Base-by-base conservation (phyloP, 2,113 vertebrate species). In the Bubalus kerabau region DNA sequence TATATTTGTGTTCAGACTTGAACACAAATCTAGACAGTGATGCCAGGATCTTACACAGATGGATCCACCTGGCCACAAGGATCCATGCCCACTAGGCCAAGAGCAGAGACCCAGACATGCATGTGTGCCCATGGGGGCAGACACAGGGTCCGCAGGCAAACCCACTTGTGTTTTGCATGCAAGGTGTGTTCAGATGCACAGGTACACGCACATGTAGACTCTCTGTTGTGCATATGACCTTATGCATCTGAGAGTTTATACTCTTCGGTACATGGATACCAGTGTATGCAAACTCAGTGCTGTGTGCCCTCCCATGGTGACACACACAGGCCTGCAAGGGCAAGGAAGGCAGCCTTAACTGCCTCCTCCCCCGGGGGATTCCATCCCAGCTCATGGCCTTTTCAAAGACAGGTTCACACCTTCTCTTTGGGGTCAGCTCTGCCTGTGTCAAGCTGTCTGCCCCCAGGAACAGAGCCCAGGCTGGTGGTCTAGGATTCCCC, bases 361-460 rank as follows among this genome's bases (percentile, higher is more conserved):
- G 56, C 30, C 30, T 87, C 30, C 85, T 94, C 43, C 40, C 28
- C 52, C 2, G 2, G 56, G 21, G 50, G 56, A 59, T 62, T 48
- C 17, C 28, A 52, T 36, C 28, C 32, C 87, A 84, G 84, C 62
- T 64, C 32, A 11, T 40, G 76, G 24, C 32, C 92, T 93, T 96
- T 78, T 54, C 81, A 59, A 60, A 94, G 60, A 80, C 30, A 62
- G 21, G 32, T 54, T 96, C 71, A 36, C 48, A 80, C 64, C 28
- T 94, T 95, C 24, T 26, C 90, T 48, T 59, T 62, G 15, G 92
- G 88, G 76, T 71, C 71, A 91, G 43, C 59, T 97, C 96, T 85
- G 86, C 57, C 94, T 97, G 56, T 96, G 78, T 97, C 78, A 83
- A 74, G 76, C 96, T 95, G 97, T 59, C 64, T 91, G 87, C 24